A percentile compares a stretch with the other conserved stretches of the same genome.
Conservation (phyloP, 2,888 invertebrate species). For the Gastrophysa polygoni region DNA sequence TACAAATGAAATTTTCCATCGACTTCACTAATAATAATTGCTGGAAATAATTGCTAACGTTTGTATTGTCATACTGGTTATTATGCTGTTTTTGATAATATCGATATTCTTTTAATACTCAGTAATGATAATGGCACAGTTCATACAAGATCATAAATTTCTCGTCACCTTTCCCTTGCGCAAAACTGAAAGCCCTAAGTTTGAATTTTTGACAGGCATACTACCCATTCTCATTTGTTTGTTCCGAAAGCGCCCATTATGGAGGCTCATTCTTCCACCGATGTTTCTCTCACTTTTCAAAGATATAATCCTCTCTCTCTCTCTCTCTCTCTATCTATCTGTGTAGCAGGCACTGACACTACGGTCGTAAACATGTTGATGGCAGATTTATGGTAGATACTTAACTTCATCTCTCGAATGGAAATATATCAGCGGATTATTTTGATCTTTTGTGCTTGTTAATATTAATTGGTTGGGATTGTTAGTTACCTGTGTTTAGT, state of each 20-base stretch:
- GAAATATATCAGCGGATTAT: slow-evolving; percentile 32
- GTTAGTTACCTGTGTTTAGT: too few species aligned
- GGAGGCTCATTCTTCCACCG: slow-evolving; percentile 7
- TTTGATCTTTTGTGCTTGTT: slow-evolving; percentile 11
- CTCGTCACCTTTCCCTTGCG: not conserved
- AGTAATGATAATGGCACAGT: not conserved
- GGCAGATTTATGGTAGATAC: slow-evolving; percentile 42
- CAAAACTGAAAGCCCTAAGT: slow-evolving; percentile 34
- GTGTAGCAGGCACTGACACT: slow-evolving; percentile 40
- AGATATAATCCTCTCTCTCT: not conserved
- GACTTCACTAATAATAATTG: too few species aligned
- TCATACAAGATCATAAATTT: not conserved
- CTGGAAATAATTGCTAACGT: too few species aligned
- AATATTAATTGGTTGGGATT: not conserved
- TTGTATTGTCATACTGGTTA: slow-evolving; percentile 2
- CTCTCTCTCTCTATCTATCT: too few species aligned
- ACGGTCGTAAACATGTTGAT: slow-evolving; percentile 46
- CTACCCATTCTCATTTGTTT: slow-evolving; percentile 33
- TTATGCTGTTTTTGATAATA: slow-evolving; percentile 1
- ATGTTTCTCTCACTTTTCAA: not conserved
- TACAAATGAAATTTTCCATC: too few species aligned
- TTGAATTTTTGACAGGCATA: slow-evolving; percentile 30
- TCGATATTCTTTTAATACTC: slow-evolving; percentile 1
- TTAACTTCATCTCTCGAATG: slow-evolving; percentile 41
- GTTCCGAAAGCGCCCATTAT: slow-evolving; percentile 29